These are phyloP conservation scores for Amblyraja radiata DNA, from an alignment of 2,797 vertebrate genomes.

Conservation along the genomic window DNA sequence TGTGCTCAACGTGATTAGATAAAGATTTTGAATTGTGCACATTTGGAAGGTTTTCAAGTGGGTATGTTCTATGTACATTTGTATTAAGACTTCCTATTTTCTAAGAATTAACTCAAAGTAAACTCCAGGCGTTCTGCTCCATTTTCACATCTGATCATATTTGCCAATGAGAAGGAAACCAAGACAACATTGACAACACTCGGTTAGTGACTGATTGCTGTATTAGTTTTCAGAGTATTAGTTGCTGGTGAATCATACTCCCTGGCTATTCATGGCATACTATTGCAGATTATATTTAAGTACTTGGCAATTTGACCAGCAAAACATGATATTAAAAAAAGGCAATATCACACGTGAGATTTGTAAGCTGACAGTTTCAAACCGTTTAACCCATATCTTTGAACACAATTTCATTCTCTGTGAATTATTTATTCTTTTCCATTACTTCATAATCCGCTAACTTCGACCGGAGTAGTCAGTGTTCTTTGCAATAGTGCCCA, in stretches of 20 bases:
- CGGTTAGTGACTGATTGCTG: background rate
- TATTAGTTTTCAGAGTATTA: background rate
- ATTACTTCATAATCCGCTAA: background rate
- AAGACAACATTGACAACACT: background rate
- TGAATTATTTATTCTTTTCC: background rate
- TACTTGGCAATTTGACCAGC: background rate
- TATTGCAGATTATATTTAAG: background rate
- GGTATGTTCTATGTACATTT: background rate
- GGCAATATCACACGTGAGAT: background rate
- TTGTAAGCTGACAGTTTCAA: background rate
- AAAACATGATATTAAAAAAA: background rate
- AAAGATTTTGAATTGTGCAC: conserved; percentile 18
- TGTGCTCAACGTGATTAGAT: background rate
- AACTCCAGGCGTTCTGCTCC: background rate
- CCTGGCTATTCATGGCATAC: background rate
- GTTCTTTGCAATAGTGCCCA: background rate
- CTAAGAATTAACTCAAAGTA: background rate
- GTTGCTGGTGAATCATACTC: background rate
- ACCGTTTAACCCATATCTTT: background rate
- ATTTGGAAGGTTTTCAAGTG: background rate
- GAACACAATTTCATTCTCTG: background rate
- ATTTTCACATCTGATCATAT: background rate
- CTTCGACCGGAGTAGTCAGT: background rate
- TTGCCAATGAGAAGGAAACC: background rate
- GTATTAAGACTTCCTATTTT: background rate